Conservation (phyloP, 2,888 invertebrate genomes). For the Xylocampa areola region DNA sequence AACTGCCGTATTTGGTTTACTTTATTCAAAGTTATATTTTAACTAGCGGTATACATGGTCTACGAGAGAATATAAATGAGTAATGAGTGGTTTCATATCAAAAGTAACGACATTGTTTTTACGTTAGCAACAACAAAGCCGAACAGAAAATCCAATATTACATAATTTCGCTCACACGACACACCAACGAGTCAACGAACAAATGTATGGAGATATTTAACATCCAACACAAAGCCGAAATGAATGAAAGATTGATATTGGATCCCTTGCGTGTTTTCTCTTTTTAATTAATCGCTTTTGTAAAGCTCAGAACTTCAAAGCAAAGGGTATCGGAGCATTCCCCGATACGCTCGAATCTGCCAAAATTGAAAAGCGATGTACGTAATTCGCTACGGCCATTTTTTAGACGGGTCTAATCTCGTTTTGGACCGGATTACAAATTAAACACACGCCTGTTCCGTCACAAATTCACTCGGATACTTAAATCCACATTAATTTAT, state of each 20-base stretch:
- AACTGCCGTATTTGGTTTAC: no score
- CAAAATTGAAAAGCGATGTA: constrained; percentile 62
- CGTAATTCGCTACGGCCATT: constrained; percentile 50
- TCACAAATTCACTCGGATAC: constrained; percentile 18
- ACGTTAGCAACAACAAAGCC: constrained; percentile 39
- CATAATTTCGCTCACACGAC: constrained; percentile 38
- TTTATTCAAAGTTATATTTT: no score
- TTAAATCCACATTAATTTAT: constrained; percentile 17
- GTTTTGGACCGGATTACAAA: constrained; percentile 44
- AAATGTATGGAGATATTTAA: constrained; percentile 47
- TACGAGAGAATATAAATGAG: constrained; percentile 10
- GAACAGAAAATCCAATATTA: constrained; percentile 48
- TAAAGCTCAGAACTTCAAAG: constrained; percentile 71
- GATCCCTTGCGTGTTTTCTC: constrained; percentile 63
- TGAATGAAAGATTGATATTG: constrained; percentile 67
- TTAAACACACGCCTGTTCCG: constrained; percentile 35
- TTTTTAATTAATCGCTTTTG: constrained; percentile 79
- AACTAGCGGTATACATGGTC: no score
- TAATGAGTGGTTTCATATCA: constrained; percentile 31
- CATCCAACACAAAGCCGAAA: constrained; percentile 52
- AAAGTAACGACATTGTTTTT: constrained; percentile 35
- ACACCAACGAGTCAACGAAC: constrained; percentile 36
- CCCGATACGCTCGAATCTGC: constrained; percentile 60
- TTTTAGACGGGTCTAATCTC: constrained; percentile 48
- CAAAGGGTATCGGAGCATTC: constrained; percentile 66